phyloP scores from a whole-genome alignment of 2,113 vertebrate species.

The Oreocharis arfaki region DNA sequence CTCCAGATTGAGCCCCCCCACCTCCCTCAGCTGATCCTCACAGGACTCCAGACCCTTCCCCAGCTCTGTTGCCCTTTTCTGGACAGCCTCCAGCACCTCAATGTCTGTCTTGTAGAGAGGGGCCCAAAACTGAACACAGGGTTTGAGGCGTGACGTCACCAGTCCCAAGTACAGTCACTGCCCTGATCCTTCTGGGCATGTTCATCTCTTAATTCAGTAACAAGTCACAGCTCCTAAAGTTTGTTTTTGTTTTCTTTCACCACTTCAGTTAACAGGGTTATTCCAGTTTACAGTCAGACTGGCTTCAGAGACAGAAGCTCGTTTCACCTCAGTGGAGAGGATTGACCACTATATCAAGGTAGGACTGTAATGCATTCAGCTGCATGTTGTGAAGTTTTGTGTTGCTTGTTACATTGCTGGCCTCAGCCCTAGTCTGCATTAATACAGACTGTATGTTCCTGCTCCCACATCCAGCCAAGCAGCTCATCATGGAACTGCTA shows the following conservation, averaged over 20 bases:
- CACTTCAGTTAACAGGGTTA: slow-evolving; percentile 83
- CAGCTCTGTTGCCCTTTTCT: background rate
- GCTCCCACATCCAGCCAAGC: background rate
- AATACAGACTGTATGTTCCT: background rate
- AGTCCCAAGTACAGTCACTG: background rate
- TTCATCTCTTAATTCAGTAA: background rate
- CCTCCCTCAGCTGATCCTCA: background rate
- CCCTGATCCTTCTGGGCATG: background rate
- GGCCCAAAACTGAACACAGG: background rate
- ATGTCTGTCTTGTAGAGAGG: background rate
- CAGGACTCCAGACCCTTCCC: background rate
- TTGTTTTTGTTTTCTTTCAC: background rate
- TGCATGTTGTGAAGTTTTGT: background rate
- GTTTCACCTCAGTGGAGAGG: slow-evolving; percentile 92
- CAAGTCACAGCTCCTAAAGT: background rate
- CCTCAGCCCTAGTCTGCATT: background rate
- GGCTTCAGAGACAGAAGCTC: slow-evolving; percentile 92
- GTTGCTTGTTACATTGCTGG: background rate
- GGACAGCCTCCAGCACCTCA: background rate
- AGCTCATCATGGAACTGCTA: background rate
- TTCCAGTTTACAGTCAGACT: slow-evolving; percentile 95
- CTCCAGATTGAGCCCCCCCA: background rate
- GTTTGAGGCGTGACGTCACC: background rate
- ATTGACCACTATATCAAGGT: slow-evolving; percentile 94
- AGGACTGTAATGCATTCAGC: background rate